Conservation (phyloP, 2,113 vertebrate genomes). For the Varanus salvator region DNA sequence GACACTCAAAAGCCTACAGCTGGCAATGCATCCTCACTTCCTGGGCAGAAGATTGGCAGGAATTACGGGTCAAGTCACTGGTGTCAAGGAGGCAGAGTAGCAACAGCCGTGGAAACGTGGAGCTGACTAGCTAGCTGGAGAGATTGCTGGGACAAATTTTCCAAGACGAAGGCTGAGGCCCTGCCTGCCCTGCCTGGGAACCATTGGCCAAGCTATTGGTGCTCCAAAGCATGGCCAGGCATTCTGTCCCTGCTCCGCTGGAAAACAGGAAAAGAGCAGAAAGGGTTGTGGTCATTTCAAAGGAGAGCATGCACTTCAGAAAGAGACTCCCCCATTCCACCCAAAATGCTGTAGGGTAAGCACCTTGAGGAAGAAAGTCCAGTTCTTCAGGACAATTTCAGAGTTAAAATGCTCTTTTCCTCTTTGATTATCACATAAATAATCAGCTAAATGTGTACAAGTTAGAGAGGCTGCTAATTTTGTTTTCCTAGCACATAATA, state of each 20-base stretch:
- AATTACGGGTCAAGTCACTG: no score
- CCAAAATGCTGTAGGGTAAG: constrained; percentile 38
- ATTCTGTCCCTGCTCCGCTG: constrained; percentile 87
- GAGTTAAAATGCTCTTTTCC: constrained; percentile 58
- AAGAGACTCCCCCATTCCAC: constrained; percentile 58
- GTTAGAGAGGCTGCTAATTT: neutral
- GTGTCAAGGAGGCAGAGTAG: neutral
- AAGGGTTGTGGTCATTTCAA: constrained; percentile 89
- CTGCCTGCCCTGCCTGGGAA: neutral
- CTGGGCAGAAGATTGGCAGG: neutral
- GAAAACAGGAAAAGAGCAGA: constrained; percentile 68
- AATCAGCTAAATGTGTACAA: neutral
- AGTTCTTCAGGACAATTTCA: constrained; percentile 52
- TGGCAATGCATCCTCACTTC: neutral
- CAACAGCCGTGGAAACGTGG: neutral
- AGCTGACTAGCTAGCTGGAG: neutral
- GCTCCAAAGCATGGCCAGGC: constrained; percentile 90
- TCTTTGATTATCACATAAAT: neutral
- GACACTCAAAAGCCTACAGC: neutral
- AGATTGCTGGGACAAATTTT: neutral
- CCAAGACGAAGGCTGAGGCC: neutral
- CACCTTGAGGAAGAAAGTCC: constrained; percentile 28
- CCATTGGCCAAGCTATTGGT: constrained; percentile 65
- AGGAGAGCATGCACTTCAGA: constrained; percentile 85
- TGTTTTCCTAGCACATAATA: neutral